These are phyloP conservation scores for Ginglymostoma cirratum DNA, from an alignment of 2,113 vertebrate genomes.

Conservation along the genomic window DNA sequence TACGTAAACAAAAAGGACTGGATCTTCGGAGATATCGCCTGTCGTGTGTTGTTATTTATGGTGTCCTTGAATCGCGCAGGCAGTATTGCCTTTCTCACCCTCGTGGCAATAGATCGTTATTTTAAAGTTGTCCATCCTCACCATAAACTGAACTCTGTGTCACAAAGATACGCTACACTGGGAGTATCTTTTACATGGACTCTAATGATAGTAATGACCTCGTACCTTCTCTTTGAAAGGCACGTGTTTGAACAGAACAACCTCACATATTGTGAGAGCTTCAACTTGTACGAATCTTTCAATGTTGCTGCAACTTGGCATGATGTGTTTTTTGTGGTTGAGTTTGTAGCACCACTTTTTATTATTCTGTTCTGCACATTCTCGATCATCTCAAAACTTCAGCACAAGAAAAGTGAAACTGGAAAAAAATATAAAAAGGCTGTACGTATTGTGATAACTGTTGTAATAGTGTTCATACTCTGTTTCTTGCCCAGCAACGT, in stretches of 20 bases:
- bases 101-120: conserved; percentile 64
- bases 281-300: neutral
- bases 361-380: conserved; percentile 6
- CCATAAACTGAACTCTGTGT: conserved; percentile 48
- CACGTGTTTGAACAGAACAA: neutral
- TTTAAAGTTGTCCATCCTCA: conserved; percentile 63
- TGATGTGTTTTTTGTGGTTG: conserved; percentile 2
- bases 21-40: conserved; percentile 48
- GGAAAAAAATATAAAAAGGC: conserved; percentile 19
- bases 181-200: neutral
- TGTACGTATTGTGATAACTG: neutral
- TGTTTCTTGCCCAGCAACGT: conserved; percentile 5
- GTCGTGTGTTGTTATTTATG: conserved; percentile 62
- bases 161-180: neutral
- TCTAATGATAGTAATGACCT: neutral
- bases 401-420: neutral
- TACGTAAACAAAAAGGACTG: conserved; percentile 53
- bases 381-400: neutral
- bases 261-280: neutral
- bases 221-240: neutral
- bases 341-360: neutral
- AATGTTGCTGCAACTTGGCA: neutral
- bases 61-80: conserved; percentile 62
- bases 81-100: conserved; percentile 63
- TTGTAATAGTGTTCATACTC: neutral